These are phyloP conservation scores for Trachelus tabidus DNA, from an alignment of 2,888 invertebrate genomes.

Conservation along the genomic window DNA sequence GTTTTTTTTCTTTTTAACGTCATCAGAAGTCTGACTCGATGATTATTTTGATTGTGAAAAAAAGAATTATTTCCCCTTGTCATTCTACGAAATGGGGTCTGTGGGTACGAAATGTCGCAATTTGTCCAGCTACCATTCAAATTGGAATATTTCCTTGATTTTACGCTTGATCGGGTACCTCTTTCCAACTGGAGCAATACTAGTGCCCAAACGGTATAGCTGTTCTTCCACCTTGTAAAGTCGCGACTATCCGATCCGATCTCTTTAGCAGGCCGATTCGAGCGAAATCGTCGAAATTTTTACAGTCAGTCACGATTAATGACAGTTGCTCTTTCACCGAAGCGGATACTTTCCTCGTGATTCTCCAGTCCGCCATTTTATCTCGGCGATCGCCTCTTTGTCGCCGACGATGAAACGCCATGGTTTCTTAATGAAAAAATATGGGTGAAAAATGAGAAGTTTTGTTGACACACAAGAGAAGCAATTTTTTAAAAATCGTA, in stretches of 20 bases:
- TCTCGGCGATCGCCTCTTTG: not conserved
- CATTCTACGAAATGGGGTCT: not conserved
- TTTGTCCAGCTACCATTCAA: conserved; percentile 12
- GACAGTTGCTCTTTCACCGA: not conserved
- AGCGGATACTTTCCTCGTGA: not conserved
- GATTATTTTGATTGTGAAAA: not conserved
- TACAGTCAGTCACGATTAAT: not conserved
- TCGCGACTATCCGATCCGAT: not conserved
- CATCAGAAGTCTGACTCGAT: not conserved
- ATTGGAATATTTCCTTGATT: conserved; percentile 13
- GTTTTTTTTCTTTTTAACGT: not conserved
- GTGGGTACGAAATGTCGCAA: not conserved
- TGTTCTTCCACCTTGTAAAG: not conserved
- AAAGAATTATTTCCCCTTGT: not conserved
- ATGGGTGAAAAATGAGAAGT: too few species aligned
- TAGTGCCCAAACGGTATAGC: not conserved
- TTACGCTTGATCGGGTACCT: not conserved
- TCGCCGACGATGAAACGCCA: not conserved
- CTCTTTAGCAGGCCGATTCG: not conserved
- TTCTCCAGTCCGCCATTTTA: not conserved
- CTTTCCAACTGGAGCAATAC: not conserved
- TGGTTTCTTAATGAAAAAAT: too few species aligned
- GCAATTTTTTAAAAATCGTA: too few species aligned
- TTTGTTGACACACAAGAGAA: too few species aligned
- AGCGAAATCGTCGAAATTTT: not conserved